Evolutionary conservation across 1,140 invertebrate species (phyloP), one percentile per base, ranked within the genome.

Genomic region (Zaprionus camerounensis): DNA sequence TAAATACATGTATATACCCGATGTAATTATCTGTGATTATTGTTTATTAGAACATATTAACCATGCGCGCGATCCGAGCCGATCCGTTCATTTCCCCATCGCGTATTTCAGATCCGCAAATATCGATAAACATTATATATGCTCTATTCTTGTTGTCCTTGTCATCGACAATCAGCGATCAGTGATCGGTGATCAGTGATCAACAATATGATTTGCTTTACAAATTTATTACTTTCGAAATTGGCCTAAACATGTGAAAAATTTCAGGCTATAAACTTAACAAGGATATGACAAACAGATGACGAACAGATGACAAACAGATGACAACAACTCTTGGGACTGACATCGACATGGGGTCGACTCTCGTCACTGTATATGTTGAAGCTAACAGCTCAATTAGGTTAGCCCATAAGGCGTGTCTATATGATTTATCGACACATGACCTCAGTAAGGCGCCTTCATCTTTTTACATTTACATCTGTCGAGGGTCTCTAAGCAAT

Each of bases 21-120:
- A 73, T 65, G 71, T 87, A 87, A 87, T 87, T 87, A 81, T 76
- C 84, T 81, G 81, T 80, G 70, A 87, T 87, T 87, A 88, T 75
- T 75, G 78, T 71, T 84, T 65, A 51, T 58, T 55, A 65, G 70
- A 77, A 73, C 73, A 87, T 67, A 86, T 79, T 86, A 76, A 56
- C 36, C 67, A 44, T 58, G 58, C 28, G 65, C 41, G 57, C 57
- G 44, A 46, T 36, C 38, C 56, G 71, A 69, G 70, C 76, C 61
- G 55, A 46, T 36, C 57, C 51, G 76, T 69, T 78, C 76, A 76
- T 73, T 83, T 78, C 71, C 68, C 76, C 53, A 71, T 36, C 36
- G 28, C 26, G 26, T 38, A 20, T 57, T 41, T 53, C 15, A 22
- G 12, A 65, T 65, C 28, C 24, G 56, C 22, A 38, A 46, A 46